Evolutionary conservation across 2,113 vertebrate genomes (phyloP).

Genomic region (Cyanoderma ruficeps): DNA sequence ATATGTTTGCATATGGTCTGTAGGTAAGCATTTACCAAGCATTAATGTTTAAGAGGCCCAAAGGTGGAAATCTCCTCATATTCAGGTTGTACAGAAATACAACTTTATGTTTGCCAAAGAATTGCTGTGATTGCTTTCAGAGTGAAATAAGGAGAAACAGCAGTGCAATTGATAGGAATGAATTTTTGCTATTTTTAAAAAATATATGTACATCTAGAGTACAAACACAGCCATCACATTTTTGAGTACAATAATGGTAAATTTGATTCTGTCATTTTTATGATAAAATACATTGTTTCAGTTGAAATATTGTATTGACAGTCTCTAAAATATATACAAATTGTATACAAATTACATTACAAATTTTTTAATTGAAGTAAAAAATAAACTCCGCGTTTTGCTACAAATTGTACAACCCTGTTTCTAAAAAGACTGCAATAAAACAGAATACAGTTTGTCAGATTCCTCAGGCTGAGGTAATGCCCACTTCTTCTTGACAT

Average conservation of each 20-base stretch:
- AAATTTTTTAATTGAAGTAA: background rate
- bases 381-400: background rate
- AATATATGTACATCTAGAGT: background rate
- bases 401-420: background rate
- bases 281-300: conserved; percentile 41
- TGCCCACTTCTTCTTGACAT: conserved; percentile 79
- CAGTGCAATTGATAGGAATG: background rate
- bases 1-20: background rate
- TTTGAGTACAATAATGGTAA: background rate
- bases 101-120: background rate
- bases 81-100: background rate
- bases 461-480: conserved; percentile 69
- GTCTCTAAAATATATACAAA: background rate
- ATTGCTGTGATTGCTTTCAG: background rate
- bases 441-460: conserved; percentile 72
- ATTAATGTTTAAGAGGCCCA: background rate
- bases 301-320: background rate
- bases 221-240: background rate
- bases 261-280: background rate
- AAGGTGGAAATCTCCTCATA: background rate
- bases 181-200: background rate
- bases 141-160: background rate
- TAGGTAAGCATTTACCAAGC: background rate
- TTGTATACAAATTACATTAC: background rate
- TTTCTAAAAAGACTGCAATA: conserved; percentile 53